A percentile compares a stretch with the other conserved stretches of the same genome.
Evolutionary conservation across 2,113 vertebrate species (phyloP).

Genomic region (Scortum barcoo): DNA sequence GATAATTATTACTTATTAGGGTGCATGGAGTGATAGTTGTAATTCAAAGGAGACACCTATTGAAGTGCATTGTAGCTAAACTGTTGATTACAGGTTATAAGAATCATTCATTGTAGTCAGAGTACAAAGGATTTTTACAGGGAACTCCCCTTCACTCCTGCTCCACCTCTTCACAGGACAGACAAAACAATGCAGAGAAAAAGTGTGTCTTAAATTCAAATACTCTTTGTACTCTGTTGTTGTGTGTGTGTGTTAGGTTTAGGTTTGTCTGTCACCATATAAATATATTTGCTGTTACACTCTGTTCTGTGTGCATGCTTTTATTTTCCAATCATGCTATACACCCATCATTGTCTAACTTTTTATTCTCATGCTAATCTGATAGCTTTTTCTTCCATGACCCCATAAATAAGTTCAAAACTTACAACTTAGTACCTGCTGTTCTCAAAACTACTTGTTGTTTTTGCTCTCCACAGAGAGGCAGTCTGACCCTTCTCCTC

Average conservation of each 20-base stretch:
- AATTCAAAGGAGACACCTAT: conserved; percentile 33
- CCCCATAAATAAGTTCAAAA: neutral
- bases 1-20: conserved; percentile 25
- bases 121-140: conserved; percentile 42
- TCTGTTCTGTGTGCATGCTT: neutral
- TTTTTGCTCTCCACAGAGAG: conserved; percentile 81
- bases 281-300: neutral
- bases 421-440: neutral
- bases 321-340: neutral
- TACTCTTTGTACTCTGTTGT: neutral
- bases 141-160: conserved; percentile 48
- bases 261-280: neutral
- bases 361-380: neutral
- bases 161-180: too few species aligned
- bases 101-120: conserved; percentile 29
- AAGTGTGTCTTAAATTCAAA: neutral
- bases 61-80: conserved; percentile 18
- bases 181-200: too few species aligned
- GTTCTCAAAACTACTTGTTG: neutral
- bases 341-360: neutral
- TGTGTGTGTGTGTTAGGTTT: too few species aligned
- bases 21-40: conserved; percentile 7
- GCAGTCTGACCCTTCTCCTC: conserved; percentile 94
- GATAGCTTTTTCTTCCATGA: neutral
- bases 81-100: conserved; percentile 47